Evolutionary conservation across 1,140 invertebrate genomes (phyloP).

Genomic region (Acromyrmex charruanus): DNA sequence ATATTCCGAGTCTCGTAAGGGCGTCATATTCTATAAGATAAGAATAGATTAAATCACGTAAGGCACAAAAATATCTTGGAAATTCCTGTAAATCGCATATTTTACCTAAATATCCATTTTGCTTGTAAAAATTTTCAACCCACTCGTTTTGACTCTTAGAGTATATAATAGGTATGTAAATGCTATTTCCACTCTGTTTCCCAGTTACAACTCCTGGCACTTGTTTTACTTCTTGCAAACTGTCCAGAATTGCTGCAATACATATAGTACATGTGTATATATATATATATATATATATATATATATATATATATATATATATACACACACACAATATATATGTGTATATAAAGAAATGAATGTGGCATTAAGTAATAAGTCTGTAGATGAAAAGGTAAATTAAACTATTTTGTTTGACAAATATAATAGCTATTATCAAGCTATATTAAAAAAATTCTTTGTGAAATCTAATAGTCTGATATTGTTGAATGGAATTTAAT

Average conservation of each 20-base stretch:
- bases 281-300: too few species aligned
- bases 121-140: constrained; percentile 96
- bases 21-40: constrained; percentile 94
- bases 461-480: neutral
- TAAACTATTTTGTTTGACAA: neutral
- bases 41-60: constrained; percentile 24
- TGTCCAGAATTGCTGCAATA: constrained; percentile 88
- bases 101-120: constrained; percentile 96
- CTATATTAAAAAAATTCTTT: too few species aligned
- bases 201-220: constrained; percentile 93
- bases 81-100: constrained; percentile 49
- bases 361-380: neutral
- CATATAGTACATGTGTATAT: too few species aligned
- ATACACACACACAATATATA: too few species aligned
- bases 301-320: too few species aligned
- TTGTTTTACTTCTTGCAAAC: constrained; percentile 89
- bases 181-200: constrained; percentile 90
- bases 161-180: constrained; percentile 96
- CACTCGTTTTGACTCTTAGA: constrained; percentile 95
- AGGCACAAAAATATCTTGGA: neutral
- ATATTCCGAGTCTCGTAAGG: constrained; percentile 94
- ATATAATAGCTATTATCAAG: too few species aligned
- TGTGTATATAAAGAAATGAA: neutral
- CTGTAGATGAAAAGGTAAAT: neutral
- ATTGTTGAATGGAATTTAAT: constrained; percentile 26